These are phyloP conservation scores for Anodontia alba DNA, from an alignment of 2,888 invertebrate genomes.

Conservation along the genomic window DNA sequence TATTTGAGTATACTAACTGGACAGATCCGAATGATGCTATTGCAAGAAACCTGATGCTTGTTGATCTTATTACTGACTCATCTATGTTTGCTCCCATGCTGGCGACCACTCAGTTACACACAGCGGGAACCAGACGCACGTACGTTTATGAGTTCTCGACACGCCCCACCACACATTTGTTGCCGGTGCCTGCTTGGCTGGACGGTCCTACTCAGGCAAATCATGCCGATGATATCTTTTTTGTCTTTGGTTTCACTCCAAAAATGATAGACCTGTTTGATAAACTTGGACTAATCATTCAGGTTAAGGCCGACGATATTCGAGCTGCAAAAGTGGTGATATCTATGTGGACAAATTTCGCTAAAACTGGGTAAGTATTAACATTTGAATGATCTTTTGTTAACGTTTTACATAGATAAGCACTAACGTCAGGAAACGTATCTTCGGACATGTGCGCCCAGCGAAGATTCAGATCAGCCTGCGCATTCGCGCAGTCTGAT, in stretches of 20 bases:
- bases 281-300: neutral
- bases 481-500: too few relatives aligned
- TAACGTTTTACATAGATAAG: too few relatives aligned
- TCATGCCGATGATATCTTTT: neutral
- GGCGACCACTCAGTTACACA: neutral
- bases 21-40: neutral
- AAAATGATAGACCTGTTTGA: neutral
- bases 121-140: neutral
- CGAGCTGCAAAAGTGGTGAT: neutral
- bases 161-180: neutral
- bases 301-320: neutral
- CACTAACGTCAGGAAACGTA: too few relatives aligned
- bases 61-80: neutral
- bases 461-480: too few relatives aligned
- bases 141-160: neutral
- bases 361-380: conserved; percentile 1
- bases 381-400: too few relatives aligned
- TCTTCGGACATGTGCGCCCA: too few relatives aligned
- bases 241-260: neutral
- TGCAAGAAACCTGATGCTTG: neutral
- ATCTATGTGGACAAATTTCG: neutral
- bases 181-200: neutral
- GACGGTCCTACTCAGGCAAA: neutral
- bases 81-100: neutral
- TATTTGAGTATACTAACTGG: neutral